Percentiles rank a stretch among this genome's conserved stretches.
These are phyloP conservation scores for Plemyria rubiginata DNA, from an alignment of 2,888 invertebrate species.

Conservation along the genomic window DNA sequence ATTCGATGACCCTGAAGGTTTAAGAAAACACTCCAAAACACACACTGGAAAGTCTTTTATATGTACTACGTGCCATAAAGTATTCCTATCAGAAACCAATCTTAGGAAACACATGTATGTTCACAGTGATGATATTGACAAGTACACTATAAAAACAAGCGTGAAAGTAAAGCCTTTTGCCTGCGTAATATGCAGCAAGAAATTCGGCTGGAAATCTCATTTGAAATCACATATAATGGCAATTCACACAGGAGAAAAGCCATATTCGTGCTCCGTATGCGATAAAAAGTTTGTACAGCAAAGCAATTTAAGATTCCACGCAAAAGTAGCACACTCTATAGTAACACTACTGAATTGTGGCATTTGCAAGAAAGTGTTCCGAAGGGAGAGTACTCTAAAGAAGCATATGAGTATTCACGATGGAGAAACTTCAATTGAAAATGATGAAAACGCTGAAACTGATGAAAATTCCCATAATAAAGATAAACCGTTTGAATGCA, in stretches of 20 bases:
- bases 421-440: background rate
- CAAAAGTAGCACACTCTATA: slow-evolving; percentile 11
- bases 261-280: slow-evolving; percentile 48
- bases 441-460: too few relatives aligned
- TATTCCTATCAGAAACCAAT: slow-evolving; percentile 10
- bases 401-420: slow-evolving; percentile 7
- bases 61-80: slow-evolving; percentile 3
- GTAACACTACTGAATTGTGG: background rate
- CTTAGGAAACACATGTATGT: slow-evolving; percentile 19
- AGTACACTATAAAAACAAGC: background rate
- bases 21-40: slow-evolving; percentile 18
- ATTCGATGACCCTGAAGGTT: slow-evolving; percentile 15
- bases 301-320: slow-evolving; percentile 19
- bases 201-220: slow-evolving; percentile 30
- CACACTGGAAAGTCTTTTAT: slow-evolving; percentile 5
- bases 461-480: background rate
- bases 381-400: slow-evolving; percentile 3
- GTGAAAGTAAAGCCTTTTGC: slow-evolving; percentile 11
- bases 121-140: slow-evolving; percentile 5
- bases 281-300: slow-evolving; percentile 39
- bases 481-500: slow-evolving; percentile 13
- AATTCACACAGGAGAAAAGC: slow-evolving; percentile 52
- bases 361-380: background rate
- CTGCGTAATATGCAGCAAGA: slow-evolving; percentile 19
- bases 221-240: slow-evolving; percentile 31